Conservation (phyloP, 2,113 vertebrate genomes). For the Trichechus manatus region DNA sequence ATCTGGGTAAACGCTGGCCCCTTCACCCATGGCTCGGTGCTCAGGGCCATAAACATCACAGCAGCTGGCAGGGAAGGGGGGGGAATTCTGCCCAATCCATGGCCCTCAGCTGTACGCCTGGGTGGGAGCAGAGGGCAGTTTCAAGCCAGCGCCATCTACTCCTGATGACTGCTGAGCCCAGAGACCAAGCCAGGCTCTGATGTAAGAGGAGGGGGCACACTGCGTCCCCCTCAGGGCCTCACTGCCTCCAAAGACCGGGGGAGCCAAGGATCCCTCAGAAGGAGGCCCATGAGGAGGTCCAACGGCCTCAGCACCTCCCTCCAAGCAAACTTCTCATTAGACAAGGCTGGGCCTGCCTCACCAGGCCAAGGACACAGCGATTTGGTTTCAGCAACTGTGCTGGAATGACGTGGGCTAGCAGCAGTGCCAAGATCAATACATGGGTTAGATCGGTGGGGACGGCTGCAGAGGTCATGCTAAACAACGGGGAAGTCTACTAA, state of each 20-base stretch:
- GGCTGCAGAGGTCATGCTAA: neutral
- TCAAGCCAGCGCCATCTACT: neutral
- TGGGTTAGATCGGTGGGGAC: neutral
- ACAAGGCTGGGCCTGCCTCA: neutral
- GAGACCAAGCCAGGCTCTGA: neutral
- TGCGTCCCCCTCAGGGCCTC: neutral
- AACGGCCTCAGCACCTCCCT: neutral
- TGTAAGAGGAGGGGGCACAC: no score
- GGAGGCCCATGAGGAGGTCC: neutral
- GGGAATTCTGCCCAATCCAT: neutral
- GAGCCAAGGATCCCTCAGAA: neutral
- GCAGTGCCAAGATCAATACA: conserved; percentile 70
- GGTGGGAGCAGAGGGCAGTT: neutral
- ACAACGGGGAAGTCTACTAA: neutral
- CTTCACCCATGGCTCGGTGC: neutral
- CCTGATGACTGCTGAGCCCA: neutral
- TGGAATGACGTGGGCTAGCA: neutral
- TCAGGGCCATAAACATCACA: neutral
- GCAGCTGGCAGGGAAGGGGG: neutral
- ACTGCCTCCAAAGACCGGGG: neutral
- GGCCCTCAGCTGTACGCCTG: neutral
- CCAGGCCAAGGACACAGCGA: conserved; percentile 58
- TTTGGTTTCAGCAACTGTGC: conserved; percentile 47
- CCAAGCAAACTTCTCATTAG: neutral
- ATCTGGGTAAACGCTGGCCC: neutral